Base-by-base conservation (phyloP, 2,113 vertebrate species). In the Silurus asotus region DNA sequence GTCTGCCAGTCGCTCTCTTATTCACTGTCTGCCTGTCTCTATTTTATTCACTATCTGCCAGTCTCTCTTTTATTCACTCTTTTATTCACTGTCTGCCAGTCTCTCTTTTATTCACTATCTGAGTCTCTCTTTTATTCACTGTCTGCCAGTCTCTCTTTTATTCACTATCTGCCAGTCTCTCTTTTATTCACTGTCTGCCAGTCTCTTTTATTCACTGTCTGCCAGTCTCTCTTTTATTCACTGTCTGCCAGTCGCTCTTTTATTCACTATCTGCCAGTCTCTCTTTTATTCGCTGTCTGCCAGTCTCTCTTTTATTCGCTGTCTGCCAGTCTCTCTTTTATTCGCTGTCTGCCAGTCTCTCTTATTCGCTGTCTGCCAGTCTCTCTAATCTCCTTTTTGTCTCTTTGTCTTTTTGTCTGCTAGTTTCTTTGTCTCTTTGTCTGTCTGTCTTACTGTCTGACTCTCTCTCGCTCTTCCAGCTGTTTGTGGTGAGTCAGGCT, bases 401-500 rank as follows among this genome's bases (percentile, higher is more conserved):
- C 74, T 76, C 9, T 55, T 19, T 70, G 28, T 8, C 28, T 45
- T 3, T 70, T 14, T 45, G 0, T 8, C 69, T 48, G 37, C 37
- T 37, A 37, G 37, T 37, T 0, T 72, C 7, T 72, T 14, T 17
- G 9, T 48, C 76, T 28, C 56, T 48, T 45, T 64, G 20, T 64
- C 59, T 64, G 5, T 65, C 51, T 75, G 9, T 37, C 55, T 74
- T 67, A 80, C 53, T 48, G 20, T 56, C 72, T 61, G n/a, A 61
- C 76, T 86, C 14, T 84, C 15, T 53, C 2, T 80, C 48, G 78
- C 88, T 78, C 87, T 94, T 89, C 92, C 95, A 99, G 98, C 96
- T 99, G 91, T 98, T 96, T 89, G 97, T 99, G 89, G 94, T 99
- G 93, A 99, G 98, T 93, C 95, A 96, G 90, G 96, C 98, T 78